phyloP scores from a whole-genome alignment of 1,140 invertebrate genomes.

The Scaptodrosophila lebanonensis region DNA sequence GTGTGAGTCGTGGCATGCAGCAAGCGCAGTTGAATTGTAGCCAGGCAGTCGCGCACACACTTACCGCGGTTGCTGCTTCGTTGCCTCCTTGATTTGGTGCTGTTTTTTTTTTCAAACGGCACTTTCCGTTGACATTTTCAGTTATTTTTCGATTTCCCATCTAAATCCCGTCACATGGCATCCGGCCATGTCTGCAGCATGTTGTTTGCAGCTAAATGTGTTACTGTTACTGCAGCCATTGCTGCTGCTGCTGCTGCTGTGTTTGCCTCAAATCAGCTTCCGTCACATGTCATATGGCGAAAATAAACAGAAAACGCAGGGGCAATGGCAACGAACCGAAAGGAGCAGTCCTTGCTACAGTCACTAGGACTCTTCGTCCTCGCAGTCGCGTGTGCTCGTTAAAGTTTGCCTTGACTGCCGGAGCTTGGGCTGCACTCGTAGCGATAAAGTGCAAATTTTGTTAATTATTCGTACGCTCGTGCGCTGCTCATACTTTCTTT shows the following conservation, averaged over 20 bases:
- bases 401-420: slow-evolving; percentile 48
- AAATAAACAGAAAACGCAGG: slow-evolving; percentile 51
- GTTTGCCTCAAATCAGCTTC: slow-evolving; percentile 74
- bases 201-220: slow-evolving; percentile 61
- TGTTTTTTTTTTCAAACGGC: slow-evolving; percentile 35
- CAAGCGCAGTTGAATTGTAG: slow-evolving; percentile 25
- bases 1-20: too few relatives aligned
- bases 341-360: slow-evolving; percentile 17
- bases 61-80: slow-evolving; percentile 37
- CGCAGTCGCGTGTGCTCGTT: slow-evolving; percentile 55
- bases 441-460: slow-evolving; percentile 77
- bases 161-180: slow-evolving; percentile 49
- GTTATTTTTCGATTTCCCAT: slow-evolving; percentile 71
- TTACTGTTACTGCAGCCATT: too few relatives aligned
- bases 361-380: too few relatives aligned
- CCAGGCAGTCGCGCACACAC: slow-evolving; percentile 20
- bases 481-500: neutral
- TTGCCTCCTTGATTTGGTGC: slow-evolving; percentile 70
- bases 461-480: slow-evolving; percentile 73
- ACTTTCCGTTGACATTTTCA: slow-evolving; percentile 69
- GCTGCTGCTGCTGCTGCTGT: too few relatives aligned
- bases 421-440: slow-evolving; percentile 43
- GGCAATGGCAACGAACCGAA: slow-evolving; percentile 10
- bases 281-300: slow-evolving; percentile 70
- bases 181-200: slow-evolving; percentile 32